Conservation (phyloP, 2,113 vertebrate species). For the Amphiprion ocellaris region DNA sequence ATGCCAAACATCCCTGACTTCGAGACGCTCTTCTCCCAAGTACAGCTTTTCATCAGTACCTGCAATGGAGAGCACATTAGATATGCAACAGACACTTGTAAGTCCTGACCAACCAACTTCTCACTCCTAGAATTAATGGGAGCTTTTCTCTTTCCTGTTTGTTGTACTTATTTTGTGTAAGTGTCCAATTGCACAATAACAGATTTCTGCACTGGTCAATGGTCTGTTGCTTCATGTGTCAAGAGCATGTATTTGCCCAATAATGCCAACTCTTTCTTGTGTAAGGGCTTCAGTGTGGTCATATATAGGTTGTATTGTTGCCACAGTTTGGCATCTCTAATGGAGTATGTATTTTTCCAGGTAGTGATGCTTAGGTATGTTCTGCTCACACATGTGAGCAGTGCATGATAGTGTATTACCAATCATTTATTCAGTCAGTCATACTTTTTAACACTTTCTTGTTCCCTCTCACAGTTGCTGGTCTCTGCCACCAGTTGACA, state of each 20-base stretch:
- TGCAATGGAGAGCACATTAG: slow-evolving; percentile 99
- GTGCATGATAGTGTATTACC: not conserved
- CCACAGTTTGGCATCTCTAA: no score
- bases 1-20: slow-evolving; percentile 99
- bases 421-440: not conserved
- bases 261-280: not conserved
- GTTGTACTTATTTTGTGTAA: not conserved
- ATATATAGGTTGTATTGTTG: no score
- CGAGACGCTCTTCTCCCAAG: slow-evolving; percentile 98
- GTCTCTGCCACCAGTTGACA: slow-evolving; percentile 99
- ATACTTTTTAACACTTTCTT: not conserved
- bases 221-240: not conserved
- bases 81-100: slow-evolving; percentile 99
- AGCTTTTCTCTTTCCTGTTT: not conserved
- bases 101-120: slow-evolving; percentile 69
- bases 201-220: not conserved
- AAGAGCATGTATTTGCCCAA: not conserved
- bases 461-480: slow-evolving; percentile 90
- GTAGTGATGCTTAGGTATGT: no score
- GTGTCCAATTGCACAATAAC: not conserved
- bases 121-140: not conserved
- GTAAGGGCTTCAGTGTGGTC: not conserved
- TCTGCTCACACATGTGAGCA: no score
- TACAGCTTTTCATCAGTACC: slow-evolving; percentile 99
- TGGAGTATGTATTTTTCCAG: no score